A percentile compares a stretch with the other conserved stretches of the same genome.
These are phyloP conservation scores for Ascidia mentula DNA, from an alignment of 23 tunicate genomes.

Conservation along the genomic window DNA sequence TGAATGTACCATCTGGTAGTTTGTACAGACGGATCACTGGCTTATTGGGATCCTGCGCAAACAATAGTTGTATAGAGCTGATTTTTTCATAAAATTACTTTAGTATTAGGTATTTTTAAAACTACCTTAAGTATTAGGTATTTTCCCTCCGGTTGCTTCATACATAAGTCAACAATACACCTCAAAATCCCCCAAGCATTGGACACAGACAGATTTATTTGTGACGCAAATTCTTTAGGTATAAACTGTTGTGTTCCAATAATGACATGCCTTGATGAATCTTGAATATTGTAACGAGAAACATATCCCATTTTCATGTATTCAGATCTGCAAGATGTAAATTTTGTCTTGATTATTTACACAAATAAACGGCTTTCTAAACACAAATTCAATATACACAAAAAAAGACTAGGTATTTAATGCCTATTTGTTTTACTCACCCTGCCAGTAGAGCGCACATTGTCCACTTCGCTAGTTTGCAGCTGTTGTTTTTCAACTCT, in stretches of 20 bases:
- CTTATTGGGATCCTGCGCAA: constrained; percentile 94
- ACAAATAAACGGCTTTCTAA: no score
- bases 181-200: constrained; percentile 97
- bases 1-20: constrained; percentile 89
- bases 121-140: constrained; percentile 88
- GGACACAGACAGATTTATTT: constrained; percentile 79
- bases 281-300: constrained; percentile 86
- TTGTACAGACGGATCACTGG: constrained; percentile 82
- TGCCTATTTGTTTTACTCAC: constrained; percentile 36
- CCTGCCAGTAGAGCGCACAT: constrained; percentile 94
- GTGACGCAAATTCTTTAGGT: constrained; percentile 94
- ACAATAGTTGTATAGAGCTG: neutral
- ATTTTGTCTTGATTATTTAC: no score
- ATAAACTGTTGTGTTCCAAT: constrained; percentile 94
- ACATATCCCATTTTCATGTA: constrained; percentile 96
- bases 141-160: constrained; percentile 94
- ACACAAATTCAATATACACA: no score
- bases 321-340: constrained; percentile 78
- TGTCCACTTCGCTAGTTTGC: constrained; percentile 98
- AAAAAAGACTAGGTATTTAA: no score
- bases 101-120: neutral
- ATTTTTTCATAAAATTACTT: neutral
- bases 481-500: constrained; percentile 95
- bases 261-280: constrained; percentile 65
- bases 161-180: constrained; percentile 90